Evolutionary conservation across 2,888 invertebrate genomes (phyloP).

Genomic region (Agonopterix heracliana): DNA sequence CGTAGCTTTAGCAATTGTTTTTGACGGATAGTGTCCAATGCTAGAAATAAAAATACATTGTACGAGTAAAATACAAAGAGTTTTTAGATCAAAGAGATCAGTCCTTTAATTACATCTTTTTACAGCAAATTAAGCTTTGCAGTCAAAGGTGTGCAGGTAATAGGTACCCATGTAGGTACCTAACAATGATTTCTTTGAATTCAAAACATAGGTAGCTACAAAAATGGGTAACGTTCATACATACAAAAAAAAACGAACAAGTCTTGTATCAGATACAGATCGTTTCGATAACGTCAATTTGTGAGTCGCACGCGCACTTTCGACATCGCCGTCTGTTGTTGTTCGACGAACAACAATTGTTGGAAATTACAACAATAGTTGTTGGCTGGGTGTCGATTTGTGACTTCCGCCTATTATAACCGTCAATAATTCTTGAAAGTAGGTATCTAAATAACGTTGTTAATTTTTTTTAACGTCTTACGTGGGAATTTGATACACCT

Average conservation of each 20-base stretch:
- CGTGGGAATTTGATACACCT: slow-evolving; percentile 4
- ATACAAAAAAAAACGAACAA: slow-evolving; percentile 3
- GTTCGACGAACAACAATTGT: background rate
- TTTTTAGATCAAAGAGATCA: no score
- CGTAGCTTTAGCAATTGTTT: no score
- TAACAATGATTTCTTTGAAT: no score
- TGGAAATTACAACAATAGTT: slow-evolving; percentile 2
- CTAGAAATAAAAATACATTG: no score
- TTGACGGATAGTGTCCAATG: no score
- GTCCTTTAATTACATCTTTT: no score
- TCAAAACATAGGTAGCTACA: no score
- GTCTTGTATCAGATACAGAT: slow-evolving; percentile 20
- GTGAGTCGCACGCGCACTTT: slow-evolving; percentile 8
- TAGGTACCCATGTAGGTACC: no score
- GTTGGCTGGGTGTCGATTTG: slow-evolving; percentile 5
- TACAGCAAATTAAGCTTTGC: no score
- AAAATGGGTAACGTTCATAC: slow-evolving; percentile 14
- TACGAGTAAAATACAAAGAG: no score
- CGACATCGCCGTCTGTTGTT: background rate
- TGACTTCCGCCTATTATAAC: slow-evolving; percentile 12
- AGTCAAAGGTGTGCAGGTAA: no score
- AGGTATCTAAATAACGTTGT: background rate
- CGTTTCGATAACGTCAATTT: slow-evolving; percentile 23
- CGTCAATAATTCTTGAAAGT: slow-evolving; percentile 1
- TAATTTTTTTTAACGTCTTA: background rate